Base-by-base conservation (phyloP, 2,113 vertebrate species). In the Neogale vison region DNA sequence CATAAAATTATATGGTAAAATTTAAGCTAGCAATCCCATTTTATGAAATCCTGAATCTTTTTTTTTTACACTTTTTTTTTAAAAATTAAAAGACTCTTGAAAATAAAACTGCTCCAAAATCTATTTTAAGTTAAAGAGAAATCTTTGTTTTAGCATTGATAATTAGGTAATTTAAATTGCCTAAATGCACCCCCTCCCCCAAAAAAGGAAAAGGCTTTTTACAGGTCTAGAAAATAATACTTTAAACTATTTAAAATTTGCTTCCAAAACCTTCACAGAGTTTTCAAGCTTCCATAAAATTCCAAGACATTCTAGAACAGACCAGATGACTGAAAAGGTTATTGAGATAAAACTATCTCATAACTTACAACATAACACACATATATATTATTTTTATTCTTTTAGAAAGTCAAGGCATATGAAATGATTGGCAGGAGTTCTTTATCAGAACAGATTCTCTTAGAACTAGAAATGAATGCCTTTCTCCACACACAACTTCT, bases 391-490 rank as follows among this genome's bases (percentile, higher is more conserved):
- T 97, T 97, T 84, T 97, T 77, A 14, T 50, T 93, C 76, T 87
- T 71, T 95, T 42, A 42, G 52, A 97, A 90, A 95, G 36, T 81
- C 20, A 95, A 96, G 76, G 96, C 29, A n/a, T 96, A 63, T 77
- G 76, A 91, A 90, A 96, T 95, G 90, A 97, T 96, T 31, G 39
- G 96, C 97, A 98, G 96, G 76, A 92, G 63, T 91, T 97, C 47
- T 97, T 97, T 95, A 96, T 88, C 96, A 96, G 97, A 98, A 97
- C 80, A 98, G 98, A 98, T 97, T 97, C 97, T 95, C 95, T 95
- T 31, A 88, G 95, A 97, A 94, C 76, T 93, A 83, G 93, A 98
- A 98, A 90, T 47, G 34, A 97, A 97, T 67, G 79, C 93, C 77
- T 90, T 69, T 95, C 85, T 97, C 95, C 69, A 96, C 94, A 93